Percentiles rank a stretch among this genome's conserved stretches.
phyloP scores from a whole-genome alignment of 2,888 invertebrate species.

The Sphaerophoria rueppellii region DNA sequence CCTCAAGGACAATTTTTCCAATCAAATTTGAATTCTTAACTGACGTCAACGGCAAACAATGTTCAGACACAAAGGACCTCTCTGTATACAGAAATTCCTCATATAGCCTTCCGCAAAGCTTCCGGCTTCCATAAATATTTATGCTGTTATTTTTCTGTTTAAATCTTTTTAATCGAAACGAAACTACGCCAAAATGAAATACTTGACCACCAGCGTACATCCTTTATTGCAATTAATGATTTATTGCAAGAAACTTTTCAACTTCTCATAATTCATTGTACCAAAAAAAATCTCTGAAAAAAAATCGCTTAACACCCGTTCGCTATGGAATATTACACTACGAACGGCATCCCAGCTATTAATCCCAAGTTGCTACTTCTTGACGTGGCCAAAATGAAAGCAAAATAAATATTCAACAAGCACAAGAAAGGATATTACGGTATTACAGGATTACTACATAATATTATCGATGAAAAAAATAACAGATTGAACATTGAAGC shows the following conservation, averaged over 20 bases:
- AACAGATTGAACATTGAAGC: slow-evolving; percentile 59
- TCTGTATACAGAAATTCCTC: too few relatives aligned
- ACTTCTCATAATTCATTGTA: slow-evolving; percentile 30
- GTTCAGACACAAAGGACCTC: too few relatives aligned
- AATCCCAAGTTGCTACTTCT: slow-evolving; percentile 57
- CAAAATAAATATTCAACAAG: slow-evolving; percentile 58
- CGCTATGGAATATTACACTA: not conserved
- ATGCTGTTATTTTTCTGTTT: not conserved
- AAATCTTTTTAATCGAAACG: not conserved
- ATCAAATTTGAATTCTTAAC: too few relatives aligned
- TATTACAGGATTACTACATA: slow-evolving; percentile 67
- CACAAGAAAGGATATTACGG: slow-evolving; percentile 46
- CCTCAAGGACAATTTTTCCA: too few relatives aligned
- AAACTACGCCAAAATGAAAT: slow-evolving; percentile 4
- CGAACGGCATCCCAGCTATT: slow-evolving; percentile 47
- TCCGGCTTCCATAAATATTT: not conserved
- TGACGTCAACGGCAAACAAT: too few relatives aligned
- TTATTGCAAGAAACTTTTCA: slow-evolving; percentile 38
- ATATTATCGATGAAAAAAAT: slow-evolving; percentile 63
- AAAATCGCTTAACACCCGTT: slow-evolving; percentile 41
- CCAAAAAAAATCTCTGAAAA: slow-evolving; percentile 1
- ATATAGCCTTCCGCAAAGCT: not conserved
- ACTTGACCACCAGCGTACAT: slow-evolving; percentile 3
- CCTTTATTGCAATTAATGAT: slow-evolving; percentile 47
- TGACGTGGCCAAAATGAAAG: slow-evolving; percentile 54